Conservation (phyloP, 2,797 vertebrate genomes). For the Molothrus ater region DNA sequence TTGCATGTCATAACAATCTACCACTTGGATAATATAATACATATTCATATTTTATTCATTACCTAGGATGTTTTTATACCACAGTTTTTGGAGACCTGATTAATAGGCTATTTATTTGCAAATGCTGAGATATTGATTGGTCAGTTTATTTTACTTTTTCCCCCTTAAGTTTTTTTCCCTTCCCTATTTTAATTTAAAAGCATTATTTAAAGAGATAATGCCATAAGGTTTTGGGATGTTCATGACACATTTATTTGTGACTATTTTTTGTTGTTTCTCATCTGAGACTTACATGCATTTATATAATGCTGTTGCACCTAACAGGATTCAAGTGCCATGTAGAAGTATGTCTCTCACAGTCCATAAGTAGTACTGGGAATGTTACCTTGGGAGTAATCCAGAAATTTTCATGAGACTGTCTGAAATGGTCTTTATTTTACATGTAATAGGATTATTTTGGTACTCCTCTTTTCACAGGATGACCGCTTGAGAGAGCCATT, state of each 20-base stretch:
- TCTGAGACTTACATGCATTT: not conserved
- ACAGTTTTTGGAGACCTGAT: not conserved
- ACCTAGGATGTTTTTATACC: not conserved
- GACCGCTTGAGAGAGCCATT: slow-evolving; percentile 91
- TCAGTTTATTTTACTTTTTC: not conserved
- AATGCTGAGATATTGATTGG: not conserved
- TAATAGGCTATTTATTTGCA: not conserved
- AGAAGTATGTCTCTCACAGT: not conserved
- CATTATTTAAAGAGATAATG: not conserved
- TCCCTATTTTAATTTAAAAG: not conserved
- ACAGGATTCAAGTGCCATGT: not conserved
- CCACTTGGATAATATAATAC: not conserved
- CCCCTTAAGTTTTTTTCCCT: not conserved
- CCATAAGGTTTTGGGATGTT: not conserved
- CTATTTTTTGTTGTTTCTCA: not conserved
- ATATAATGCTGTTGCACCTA: not conserved
- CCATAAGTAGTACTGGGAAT: not conserved
- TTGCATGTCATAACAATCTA: not conserved
- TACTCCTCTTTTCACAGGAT: slow-evolving; percentile 78
- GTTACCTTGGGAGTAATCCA: not conserved
- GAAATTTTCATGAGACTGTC: not conserved
- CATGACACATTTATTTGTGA: not conserved
- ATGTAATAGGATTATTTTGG: not conserved
- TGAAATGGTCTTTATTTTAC: not conserved
- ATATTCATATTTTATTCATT: not conserved